phyloP scores from a whole-genome alignment of 2,888 invertebrate species.

The Ormyrus pomaceus region DNA sequence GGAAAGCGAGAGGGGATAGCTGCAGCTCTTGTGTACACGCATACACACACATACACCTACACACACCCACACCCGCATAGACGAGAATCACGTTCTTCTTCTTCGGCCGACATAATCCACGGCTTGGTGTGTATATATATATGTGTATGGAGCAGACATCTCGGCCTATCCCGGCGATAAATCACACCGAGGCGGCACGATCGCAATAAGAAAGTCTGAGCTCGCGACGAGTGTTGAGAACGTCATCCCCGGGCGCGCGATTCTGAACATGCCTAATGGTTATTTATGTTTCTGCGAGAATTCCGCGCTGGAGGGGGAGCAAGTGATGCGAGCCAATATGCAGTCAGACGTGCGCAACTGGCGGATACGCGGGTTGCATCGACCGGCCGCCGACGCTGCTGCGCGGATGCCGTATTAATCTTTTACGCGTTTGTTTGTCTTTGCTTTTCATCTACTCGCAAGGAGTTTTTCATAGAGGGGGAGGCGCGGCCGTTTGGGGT shows the following conservation, averaged over 20 bases:
- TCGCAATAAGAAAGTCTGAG: constrained; percentile 64
- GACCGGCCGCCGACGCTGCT: too few species aligned
- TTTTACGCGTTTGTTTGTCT: too few species aligned
- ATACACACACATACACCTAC: background rate
- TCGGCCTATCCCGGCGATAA: constrained; percentile 29
- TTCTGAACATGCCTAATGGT: constrained; percentile 62
- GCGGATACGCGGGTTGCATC: constrained; percentile 13
- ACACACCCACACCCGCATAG: background rate
- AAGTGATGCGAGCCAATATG: constrained; percentile 33
- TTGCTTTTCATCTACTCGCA: too few species aligned
- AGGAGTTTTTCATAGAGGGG: too few species aligned
- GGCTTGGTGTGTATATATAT: background rate
- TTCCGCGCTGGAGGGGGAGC: background rate
- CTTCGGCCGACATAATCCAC: constrained; percentile 21
- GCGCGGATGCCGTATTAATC: too few species aligned
- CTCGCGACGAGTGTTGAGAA: constrained; percentile 60
- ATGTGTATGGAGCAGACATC: background rate
- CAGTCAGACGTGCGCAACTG: constrained; percentile 1
- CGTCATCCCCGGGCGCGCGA: constrained; percentile 55
- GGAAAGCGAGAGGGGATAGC: constrained; percentile 1
- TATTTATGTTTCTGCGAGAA: constrained; percentile 65
- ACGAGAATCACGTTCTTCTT: background rate
- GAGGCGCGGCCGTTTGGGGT: too few species aligned
- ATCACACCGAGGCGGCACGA: constrained; percentile 50
- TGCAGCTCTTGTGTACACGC: background rate